Evolutionary conservation across 37 sponge, comb jelly and placozoan species (phyloP), one percentile per base, ranked within the genome.

Genomic region (Petrosia ficiformis): DNA sequence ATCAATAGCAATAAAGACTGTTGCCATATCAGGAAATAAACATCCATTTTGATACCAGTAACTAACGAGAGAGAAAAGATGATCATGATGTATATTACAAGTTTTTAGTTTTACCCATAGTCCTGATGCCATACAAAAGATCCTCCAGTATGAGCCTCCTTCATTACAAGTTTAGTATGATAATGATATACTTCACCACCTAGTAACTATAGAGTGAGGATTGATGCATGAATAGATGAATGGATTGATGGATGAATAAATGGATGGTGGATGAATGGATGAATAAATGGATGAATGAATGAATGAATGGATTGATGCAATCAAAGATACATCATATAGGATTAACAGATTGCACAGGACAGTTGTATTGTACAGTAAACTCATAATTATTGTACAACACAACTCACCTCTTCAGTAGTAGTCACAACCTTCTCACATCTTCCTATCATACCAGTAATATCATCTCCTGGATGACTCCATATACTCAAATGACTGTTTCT

Each of bases 111-210:
- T 67, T 0, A 89, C 84, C 96, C 96, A 65, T 96, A 96, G 74
- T 96, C 96, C 68, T 96, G 96, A 65, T 96, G 96, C 96, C 96
- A 96, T 37, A 88, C 96, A 80, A 88, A 92, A 22, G 92, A 81
- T 8, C 96, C 96, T 35, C 96, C 96, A 60, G 89, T 89, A 43
- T 75, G 79, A 32, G 96, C 82, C 74, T 96, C 96, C 76, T 96
- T 96, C 90, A 96, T 92, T 82, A 96, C 87, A 48, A 96, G 85
- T 71, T 96, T 96, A 57, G 92, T 89, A 70, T 96, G 96, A 76
- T 96, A 96, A 59, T 96, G 96, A 71, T 96, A 96, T 14, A 92
- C 93, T 69, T 96, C 96, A 59, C 93, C 96, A 34, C 87, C 90
- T 37, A 94, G 73, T 67, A 94, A 72, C 87, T 87, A 68, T 52